phyloP scores from a whole-genome alignment of 2,113 vertebrate species.

The Psilopsiagon aurifrons region DNA sequence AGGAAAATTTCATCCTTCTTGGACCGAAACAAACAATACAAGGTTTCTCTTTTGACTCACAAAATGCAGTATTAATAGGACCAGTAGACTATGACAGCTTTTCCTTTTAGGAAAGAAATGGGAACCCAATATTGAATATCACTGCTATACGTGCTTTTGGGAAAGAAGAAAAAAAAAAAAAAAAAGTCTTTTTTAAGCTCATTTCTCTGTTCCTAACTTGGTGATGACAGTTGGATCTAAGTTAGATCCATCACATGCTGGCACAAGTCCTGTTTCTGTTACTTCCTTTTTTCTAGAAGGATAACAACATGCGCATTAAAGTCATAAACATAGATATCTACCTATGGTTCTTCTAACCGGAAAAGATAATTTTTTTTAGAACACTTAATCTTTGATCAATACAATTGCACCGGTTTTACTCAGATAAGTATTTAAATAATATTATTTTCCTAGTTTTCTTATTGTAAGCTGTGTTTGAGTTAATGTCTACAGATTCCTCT shows the following conservation, averaged over 20 bases:
- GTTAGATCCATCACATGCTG: not conserved
- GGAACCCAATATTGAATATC: not conserved
- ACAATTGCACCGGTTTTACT: not conserved
- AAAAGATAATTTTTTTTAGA: not conserved
- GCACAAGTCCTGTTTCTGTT: not conserved
- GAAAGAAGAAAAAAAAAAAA: not conserved
- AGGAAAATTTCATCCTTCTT: not conserved
- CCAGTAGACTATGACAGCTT: not conserved
- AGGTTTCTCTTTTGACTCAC: not conserved
- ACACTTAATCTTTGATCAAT: not conserved
- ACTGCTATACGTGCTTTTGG: not conserved
- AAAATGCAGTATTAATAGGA: not conserved
- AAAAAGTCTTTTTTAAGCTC: not conserved
- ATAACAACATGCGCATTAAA: not conserved
- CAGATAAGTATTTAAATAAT: not conserved
- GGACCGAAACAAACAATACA: not conserved
- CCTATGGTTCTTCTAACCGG: not conserved
- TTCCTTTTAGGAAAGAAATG: not conserved
- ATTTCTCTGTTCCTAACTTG: not conserved
- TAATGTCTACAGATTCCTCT: not conserved
- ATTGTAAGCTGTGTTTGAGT: not conserved
- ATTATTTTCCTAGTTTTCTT: not conserved
- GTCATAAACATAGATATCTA: not conserved
- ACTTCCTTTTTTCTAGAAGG: not conserved
- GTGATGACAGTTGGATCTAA: not conserved